Conservation (phyloP, 2,113 vertebrate species). For the cattle (Bos taurus) region DNA sequence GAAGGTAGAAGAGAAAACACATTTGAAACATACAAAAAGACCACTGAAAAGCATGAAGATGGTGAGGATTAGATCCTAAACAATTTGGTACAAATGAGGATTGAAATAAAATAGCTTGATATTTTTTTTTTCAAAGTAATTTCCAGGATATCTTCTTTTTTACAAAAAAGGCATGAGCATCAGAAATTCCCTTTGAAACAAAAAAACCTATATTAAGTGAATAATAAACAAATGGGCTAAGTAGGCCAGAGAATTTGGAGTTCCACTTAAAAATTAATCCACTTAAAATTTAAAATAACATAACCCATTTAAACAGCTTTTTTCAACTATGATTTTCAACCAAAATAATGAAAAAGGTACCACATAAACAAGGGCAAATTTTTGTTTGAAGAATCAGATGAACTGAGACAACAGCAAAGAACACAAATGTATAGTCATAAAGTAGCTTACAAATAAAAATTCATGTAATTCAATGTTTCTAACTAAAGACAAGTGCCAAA, state of each 20-base stretch:
- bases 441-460: background rate
- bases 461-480: background rate
- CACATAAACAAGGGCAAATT: slow-evolving; percentile 8
- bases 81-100: background rate
- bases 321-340: background rate
- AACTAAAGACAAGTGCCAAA: background rate
- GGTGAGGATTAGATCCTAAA: background rate
- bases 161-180: background rate
- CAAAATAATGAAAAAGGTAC: background rate
- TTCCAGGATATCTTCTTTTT: background rate
- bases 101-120: background rate
- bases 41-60: background rate
- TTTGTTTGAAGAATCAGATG: background rate
- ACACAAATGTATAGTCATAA: background rate
- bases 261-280: background rate
- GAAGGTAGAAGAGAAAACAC: background rate
- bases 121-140: background rate
- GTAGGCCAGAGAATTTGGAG: background rate
- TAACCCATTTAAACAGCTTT: background rate
- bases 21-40: background rate
- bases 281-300: background rate
- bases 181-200: slow-evolving; percentile 4
- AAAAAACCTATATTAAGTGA: background rate
- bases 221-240: background rate
- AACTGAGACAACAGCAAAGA: background rate